Evolutionary conservation across 1,140 invertebrate genomes (phyloP), one percentile per base, ranked within the genome.

Genomic region (Holotrichia oblita): DNA sequence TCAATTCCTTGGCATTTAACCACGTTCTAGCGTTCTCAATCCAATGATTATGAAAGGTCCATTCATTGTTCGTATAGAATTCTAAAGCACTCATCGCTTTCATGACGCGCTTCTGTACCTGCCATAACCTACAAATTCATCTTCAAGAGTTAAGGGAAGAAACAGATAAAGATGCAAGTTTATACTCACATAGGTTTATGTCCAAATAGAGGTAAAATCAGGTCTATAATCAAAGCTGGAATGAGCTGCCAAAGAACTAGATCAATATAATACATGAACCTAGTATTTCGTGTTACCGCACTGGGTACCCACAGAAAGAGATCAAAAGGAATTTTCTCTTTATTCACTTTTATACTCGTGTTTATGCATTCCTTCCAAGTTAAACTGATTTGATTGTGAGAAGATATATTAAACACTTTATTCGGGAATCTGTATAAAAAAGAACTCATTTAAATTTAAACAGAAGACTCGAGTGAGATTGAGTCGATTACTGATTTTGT

Each of bases 241-340:
- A 97, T 87, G 87, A 93, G 92, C 83, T 97, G 96, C 85, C 96
- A 95, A 27, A 97, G 88, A 6, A 96, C 85, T 72, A 95, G 91
- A 83, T 93, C 95, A 48, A 97, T 90, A 79, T 93, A 92, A 84
- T 97, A 95, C 0, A 3, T 2, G 73, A 93, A 83, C 2, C 92
- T 90, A 27, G 91, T 93, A 77, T 91, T 93, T 84, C 96, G 97
- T 93, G 97, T 96, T 0, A 93, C 94, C 6, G 95, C 95, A 41
- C 94, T 94, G 0, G 96, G 96, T 87, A 96, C 96, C 94, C 94
- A 96, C n/a, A 93, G 92, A 0, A 94, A 91, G 7, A 91, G 91
- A 80, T 95, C 95, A 0, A 96, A 86, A 0, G 94, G 94, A 74
- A 95, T 90, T 83, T 90, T 89, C 78, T 90, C 91, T 78, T 90